Evolutionary conservation across 2,888 invertebrate species (phyloP).

Genomic region (Drosophila kokeensis): DNA sequence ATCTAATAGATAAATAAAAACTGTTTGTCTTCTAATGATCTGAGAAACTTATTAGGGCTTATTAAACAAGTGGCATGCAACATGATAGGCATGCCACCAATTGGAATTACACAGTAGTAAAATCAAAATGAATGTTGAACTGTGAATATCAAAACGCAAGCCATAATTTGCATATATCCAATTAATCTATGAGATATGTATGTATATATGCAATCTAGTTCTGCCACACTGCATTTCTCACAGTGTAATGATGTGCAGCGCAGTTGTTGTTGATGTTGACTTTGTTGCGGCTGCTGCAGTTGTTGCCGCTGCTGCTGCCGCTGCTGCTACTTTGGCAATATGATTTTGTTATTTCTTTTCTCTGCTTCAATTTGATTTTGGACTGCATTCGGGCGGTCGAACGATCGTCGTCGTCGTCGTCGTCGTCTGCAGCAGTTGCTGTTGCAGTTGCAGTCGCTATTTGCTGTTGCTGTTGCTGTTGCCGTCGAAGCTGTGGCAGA

Average conservation of each 20-base stretch:
- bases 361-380: conserved; percentile 69
- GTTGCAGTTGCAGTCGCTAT: conserved; percentile 18
- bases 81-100: conserved; percentile 5
- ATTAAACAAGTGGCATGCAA: not conserved
- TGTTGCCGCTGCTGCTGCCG: conserved; percentile 47
- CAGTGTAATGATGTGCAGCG: conserved; percentile 59
- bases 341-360: conserved; percentile 58
- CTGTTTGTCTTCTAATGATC: not conserved
- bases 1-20: not conserved
- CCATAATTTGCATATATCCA: not conserved
- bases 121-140: not conserved
- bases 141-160: not conserved
- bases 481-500: conserved; percentile 18
- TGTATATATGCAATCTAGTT: not conserved
- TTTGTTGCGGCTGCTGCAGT: conserved; percentile 46
- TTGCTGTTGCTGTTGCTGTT: conserved; percentile 7
- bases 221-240: conserved; percentile 12
- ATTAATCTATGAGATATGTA: not conserved
- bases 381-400: conserved; percentile 63
- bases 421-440: conserved; percentile 16
- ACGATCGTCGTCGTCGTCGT: conserved; percentile 26
- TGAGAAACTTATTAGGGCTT: not conserved
- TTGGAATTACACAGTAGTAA: not conserved
- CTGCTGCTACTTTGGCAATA: conserved; percentile 73
- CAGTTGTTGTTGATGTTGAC: conserved; percentile 54